These are phyloP conservation scores for Eucriotettix oculatus DNA, from an alignment of 2,888 invertebrate species.

Conservation along the genomic window DNA sequence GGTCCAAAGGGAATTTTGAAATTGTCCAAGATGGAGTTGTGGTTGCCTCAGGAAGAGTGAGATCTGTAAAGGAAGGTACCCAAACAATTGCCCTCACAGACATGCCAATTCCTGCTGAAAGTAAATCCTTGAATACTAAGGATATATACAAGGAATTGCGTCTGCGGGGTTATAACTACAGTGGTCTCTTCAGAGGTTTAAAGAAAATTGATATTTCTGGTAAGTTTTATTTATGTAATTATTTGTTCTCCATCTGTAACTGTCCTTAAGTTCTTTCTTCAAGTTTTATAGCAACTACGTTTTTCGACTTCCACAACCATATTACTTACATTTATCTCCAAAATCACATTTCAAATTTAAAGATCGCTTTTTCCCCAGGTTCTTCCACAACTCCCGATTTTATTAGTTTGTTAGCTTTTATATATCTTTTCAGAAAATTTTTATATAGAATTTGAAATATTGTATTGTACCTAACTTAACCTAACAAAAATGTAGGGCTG, in stretches of 20 bases:
- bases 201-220: slow-evolving; percentile 1
- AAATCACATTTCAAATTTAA: too few relatives aligned
- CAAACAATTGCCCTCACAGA: not conserved
- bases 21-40: slow-evolving; percentile 10
- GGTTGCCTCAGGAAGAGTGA: slow-evolving; percentile 7
- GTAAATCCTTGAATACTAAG: slow-evolving; percentile 9
- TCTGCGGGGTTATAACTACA: slow-evolving; percentile 52
- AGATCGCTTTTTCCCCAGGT: too few relatives aligned
- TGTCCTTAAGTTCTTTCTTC: not conserved
- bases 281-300: not conserved
- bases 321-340: too few relatives aligned
- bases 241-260: too few relatives aligned
- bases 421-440: too few relatives aligned
- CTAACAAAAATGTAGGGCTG: too few relatives aligned
- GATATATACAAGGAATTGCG: slow-evolving; percentile 56
- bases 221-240: not conserved
- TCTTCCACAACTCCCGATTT: too few relatives aligned
- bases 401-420: too few relatives aligned
- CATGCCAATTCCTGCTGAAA: not conserved
- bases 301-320: not conserved
- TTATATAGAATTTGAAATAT: too few relatives aligned
- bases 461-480: too few relatives aligned
- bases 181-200: slow-evolving; percentile 30
- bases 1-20: slow-evolving; percentile 5
- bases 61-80: not conserved